A percentile compares a stretch with the other conserved stretches of the same genome.
These are phyloP conservation scores for Alloplasta piceator DNA, from an alignment of 2,888 invertebrate species.

Conservation along the genomic window DNA sequence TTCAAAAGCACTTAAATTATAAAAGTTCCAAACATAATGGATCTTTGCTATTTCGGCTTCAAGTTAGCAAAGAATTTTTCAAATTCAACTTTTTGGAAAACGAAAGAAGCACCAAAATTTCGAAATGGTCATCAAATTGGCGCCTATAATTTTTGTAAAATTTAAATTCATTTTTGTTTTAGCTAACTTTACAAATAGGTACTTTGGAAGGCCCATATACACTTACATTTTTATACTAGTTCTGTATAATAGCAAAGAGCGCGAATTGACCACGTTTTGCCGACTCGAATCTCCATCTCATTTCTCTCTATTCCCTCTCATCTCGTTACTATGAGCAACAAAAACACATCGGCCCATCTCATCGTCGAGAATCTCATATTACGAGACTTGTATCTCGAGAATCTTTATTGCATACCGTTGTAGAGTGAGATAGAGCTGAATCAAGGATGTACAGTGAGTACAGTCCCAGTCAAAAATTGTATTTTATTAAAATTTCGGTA, in stretches of 20 bases:
- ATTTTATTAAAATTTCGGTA: no score
- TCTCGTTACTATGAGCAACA: conserved; percentile 55
- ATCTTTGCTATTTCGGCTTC: no score
- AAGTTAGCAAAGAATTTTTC: no score
- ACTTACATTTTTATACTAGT: neutral
- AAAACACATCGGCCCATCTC: neutral
- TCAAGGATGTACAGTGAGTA: no score
- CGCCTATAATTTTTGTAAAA: neutral
- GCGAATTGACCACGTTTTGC: conserved; percentile 56
- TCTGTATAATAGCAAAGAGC: conserved; percentile 11
- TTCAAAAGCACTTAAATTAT: no score
- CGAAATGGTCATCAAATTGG: no score
- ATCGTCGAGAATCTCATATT: conserved; percentile 2
- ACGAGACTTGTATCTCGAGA: conserved; percentile 54
- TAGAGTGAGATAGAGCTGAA: conserved; percentile 29
- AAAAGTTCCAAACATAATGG: no score
- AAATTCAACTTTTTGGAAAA: no score
- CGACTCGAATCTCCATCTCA: conserved; percentile 44
- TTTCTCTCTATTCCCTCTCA: conserved; percentile 42
- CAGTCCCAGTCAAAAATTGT: no score
- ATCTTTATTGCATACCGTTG: conserved; percentile 55
- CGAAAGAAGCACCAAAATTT: no score
- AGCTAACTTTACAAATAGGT: neutral
- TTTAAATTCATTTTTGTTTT: neutral
- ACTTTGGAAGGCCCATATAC: neutral